Conservation (phyloP, 2,797 vertebrate genomes). For the Protonibea diacanthus region DNA sequence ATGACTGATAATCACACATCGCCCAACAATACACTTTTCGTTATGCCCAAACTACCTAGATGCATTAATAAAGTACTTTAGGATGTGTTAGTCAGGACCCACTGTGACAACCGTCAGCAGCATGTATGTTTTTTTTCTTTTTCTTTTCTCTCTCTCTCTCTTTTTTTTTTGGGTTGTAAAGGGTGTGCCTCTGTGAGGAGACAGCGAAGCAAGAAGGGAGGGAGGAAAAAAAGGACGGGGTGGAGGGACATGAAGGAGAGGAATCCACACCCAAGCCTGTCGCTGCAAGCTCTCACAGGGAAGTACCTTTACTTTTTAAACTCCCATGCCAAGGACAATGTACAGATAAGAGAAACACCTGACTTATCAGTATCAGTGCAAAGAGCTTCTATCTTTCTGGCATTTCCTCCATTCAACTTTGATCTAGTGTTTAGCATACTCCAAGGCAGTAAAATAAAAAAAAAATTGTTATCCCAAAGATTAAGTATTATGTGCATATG, state of each 20-base stretch:
- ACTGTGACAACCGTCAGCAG: slow-evolving; percentile 20
- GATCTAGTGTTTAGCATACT: background rate
- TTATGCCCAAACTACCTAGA: background rate
- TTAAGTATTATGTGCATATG: background rate
- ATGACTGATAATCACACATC: background rate
- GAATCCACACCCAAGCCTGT: slow-evolving; percentile 81
- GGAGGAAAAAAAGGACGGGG: slow-evolving; percentile 59
- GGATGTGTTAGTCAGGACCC: slow-evolving; percentile 5
- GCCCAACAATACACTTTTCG: background rate
- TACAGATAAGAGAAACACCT: slow-evolving; percentile 34
- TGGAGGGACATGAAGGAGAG: slow-evolving; percentile 62
- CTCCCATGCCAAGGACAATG: slow-evolving; percentile 1
- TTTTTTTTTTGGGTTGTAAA: slow-evolving; percentile 47
- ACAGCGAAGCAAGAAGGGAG: slow-evolving; percentile 69
- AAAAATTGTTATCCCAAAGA: slow-evolving; percentile 5
- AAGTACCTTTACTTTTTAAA: slow-evolving; percentile 63
- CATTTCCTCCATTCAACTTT: background rate
- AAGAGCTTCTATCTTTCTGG: background rate
- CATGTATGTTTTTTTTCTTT: slow-evolving; percentile 14
- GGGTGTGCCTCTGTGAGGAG: slow-evolving; percentile 79
- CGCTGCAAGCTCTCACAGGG: slow-evolving; percentile 51
- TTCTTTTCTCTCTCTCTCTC: background rate
- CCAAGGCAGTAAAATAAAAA: background rate
- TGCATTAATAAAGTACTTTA: slow-evolving; percentile 5
- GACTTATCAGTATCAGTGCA: background rate